Percentiles rank a stretch among this genome's conserved stretches.
Evolutionary conservation across 2,113 vertebrate genomes (phyloP).

Genomic region (Coracopsis vasa): DNA sequence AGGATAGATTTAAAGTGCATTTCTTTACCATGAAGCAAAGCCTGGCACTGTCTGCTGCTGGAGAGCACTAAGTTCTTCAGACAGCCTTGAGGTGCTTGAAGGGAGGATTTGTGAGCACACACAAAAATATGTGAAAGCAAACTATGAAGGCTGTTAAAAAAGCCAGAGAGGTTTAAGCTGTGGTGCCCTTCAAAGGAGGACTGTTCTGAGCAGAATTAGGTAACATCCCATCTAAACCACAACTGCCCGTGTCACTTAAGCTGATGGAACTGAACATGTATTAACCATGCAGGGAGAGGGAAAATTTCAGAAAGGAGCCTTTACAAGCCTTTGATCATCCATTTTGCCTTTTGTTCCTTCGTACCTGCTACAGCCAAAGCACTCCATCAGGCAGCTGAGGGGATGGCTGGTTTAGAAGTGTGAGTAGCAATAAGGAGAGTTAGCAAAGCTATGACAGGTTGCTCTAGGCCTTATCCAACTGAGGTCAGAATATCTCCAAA

Average conservation of each 20-base stretch:
- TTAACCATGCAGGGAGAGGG: not conserved
- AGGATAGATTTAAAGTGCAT: not conserved
- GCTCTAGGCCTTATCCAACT: not conserved
- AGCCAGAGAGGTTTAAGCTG: not conserved
- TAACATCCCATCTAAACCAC: not conserved
- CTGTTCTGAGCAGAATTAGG: not conserved
- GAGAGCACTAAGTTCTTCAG: not conserved
- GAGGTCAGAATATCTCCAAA: not conserved
- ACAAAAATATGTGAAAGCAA: not conserved
- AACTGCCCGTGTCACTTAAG: not conserved
- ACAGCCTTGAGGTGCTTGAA: not conserved
- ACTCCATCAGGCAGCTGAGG: not conserved
- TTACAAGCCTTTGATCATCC: not conserved
- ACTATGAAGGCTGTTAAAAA: not conserved
- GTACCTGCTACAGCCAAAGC: not conserved
- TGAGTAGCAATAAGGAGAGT: not conserved
- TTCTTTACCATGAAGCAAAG: not conserved
- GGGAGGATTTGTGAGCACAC: not conserved
- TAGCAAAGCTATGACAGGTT: not conserved
- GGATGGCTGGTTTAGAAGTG: not conserved
- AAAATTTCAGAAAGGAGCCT: not conserved
- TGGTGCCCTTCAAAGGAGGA: not conserved
- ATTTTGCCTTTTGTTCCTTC: not conserved
- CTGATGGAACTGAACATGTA: not conserved
- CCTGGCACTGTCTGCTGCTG: not conserved